phyloP scores from a whole-genome alignment of 2,888 invertebrate species.

The Ischnura elegans region DNA sequence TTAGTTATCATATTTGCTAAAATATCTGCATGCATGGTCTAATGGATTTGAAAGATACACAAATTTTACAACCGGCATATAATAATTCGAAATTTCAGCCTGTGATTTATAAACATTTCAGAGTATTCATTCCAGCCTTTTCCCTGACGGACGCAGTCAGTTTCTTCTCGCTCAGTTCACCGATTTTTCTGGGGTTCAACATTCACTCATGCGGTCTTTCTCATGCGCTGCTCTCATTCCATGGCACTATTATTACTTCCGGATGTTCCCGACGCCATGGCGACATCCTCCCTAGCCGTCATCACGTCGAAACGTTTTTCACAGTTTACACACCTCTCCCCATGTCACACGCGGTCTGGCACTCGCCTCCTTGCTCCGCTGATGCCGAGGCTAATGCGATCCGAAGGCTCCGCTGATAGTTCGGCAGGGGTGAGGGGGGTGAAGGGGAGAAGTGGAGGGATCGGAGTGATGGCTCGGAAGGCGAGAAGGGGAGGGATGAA shows the following conservation, averaged over 20 bases:
- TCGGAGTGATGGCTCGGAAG: background rate
- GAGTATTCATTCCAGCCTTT: too few species aligned
- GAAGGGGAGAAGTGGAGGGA: background rate
- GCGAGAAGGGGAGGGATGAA: background rate
- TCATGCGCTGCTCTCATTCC: background rate
- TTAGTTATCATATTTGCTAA: too few species aligned
- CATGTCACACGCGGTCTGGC: background rate
- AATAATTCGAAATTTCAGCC: too few species aligned
- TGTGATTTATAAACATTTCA: too few species aligned
- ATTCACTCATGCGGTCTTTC: too few species aligned
- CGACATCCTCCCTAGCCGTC: background rate
- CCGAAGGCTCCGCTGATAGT: slow-evolving; percentile 41
- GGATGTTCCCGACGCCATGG: background rate
- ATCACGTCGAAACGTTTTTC: background rate
- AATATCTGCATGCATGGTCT: too few species aligned
- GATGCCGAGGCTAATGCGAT: slow-evolving; percentile 45
- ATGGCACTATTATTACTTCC: background rate
- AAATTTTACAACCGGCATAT: too few species aligned
- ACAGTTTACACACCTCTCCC: slow-evolving; percentile 21
- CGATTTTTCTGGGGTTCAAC: too few species aligned
- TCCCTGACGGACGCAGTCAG: too few species aligned
- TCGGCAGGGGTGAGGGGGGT: background rate
- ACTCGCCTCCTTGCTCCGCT: background rate
- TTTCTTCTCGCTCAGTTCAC: too few species aligned
- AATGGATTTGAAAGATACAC: too few species aligned